Evolutionary conservation across 2,797 vertebrate species (phyloP), one percentile per base, ranked within the genome.

Genomic region (Xyrichtys novacula): DNA sequence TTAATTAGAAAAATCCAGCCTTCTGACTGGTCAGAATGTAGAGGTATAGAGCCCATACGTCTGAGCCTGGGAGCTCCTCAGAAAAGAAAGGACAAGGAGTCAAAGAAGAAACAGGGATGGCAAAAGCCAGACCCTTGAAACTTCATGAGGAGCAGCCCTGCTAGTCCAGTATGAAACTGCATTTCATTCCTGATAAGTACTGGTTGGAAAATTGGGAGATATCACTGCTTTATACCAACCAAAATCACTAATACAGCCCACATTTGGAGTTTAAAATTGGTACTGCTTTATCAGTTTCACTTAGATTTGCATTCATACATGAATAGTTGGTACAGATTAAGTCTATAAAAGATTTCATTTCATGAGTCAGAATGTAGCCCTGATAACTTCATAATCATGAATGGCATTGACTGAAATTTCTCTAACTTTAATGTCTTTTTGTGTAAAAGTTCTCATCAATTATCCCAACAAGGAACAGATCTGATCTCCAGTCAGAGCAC

Each of bases 1-100:
- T 90, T 90, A 87, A 93, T 91, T 90, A 65, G 67, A 85, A 78
- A 77, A 80, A 81, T 83, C 52, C 47, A 56, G 70, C 53, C 61
- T 62, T 71, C 57, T 85, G 84, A 89, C 78, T 80, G 20, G 76
- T 53, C 32, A 71, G 75, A 60, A 64, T 69, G 42, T 62, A 43
- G 77, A 36, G 44, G 74, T 87, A 83, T 88, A 29, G 80, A 82
- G 66, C 15, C 64, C 47, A 81, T 81, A 77, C 47, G 1, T 84
- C 22, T 73, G 56, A 57, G 49, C 55, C 55, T 55, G 56, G 65
- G 56, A 32, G 62, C 14, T 74, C 53, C 64, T 59, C 44, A 59
- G 32, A 47, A 60, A 50, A 25, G 9, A 54, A n/a, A 46, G 44
- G 38, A 49, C 52, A 68, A 20, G 19, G 3, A 46, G 25, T 12